Evolutionary conservation across 1,140 invertebrate genomes (phyloP).

Genomic region (Zeugodacus cucurbitae): DNA sequence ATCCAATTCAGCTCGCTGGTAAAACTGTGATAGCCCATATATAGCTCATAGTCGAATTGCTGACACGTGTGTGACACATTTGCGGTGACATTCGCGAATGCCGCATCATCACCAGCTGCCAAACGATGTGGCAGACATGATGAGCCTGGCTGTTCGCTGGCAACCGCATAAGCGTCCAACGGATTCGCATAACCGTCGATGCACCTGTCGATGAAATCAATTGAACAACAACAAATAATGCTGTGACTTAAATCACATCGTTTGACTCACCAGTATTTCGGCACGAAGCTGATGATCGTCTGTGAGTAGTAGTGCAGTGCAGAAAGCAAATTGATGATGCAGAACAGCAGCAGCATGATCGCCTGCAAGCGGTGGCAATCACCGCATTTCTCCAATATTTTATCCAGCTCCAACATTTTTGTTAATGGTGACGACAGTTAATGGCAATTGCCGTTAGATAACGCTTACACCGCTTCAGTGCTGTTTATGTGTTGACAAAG

Average conservation of each 20-base stretch:
- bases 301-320: conserved; percentile 68
- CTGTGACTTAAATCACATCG: not conserved
- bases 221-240: not conserved
- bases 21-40: conserved; percentile 58
- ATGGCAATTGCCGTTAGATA: not conserved
- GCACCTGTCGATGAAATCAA: conserved; percentile 5
- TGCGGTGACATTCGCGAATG: not conserved
- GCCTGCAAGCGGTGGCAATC: conserved; percentile 71
- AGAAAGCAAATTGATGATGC: conserved; percentile 67
- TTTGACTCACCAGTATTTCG: conserved; percentile 60
- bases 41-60: conserved; percentile 53
- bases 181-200: not conserved
- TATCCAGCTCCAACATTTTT: conserved; percentile 47
- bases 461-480: not conserved
- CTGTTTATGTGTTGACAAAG: not conserved
- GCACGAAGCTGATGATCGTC: conserved; percentile 66
- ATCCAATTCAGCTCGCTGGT: conserved; percentile 68
- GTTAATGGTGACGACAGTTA: not conserved
- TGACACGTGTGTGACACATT: conserved; percentile 43
- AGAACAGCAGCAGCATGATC: conserved; percentile 68
- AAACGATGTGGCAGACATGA: conserved; percentile 22
- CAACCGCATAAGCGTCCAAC: not conserved
- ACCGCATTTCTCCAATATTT: conserved; percentile 65
- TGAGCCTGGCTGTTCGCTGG: not conserved
- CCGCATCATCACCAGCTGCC: not conserved